A percentile compares a stretch with the other conserved stretches of the same genome.
Evolutionary conservation across 2,113 vertebrate genomes (phyloP).

Genomic region (Petaurus breviceps): DNA sequence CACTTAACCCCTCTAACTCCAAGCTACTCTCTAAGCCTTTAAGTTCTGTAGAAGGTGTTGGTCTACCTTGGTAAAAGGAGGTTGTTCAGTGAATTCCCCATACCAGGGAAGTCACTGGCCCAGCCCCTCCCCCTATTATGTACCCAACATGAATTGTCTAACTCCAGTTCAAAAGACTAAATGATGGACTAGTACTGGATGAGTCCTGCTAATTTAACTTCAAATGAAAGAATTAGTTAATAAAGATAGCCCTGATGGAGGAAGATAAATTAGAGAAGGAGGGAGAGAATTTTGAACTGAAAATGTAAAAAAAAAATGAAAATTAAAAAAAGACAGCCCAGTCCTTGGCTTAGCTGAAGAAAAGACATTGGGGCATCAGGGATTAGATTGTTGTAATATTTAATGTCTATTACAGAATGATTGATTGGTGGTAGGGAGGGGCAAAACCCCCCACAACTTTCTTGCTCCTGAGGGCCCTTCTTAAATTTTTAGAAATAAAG

Average conservation of each 20-base stretch:
- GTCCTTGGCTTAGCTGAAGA: constrained; percentile 48
- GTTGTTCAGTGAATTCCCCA: not conserved
- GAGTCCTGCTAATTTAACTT: not conserved
- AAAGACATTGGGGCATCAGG: constrained; percentile 26
- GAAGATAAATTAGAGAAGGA: not conserved
- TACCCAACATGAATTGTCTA: not conserved
- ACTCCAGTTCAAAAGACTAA: not conserved
- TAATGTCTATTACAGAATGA: constrained; percentile 61
- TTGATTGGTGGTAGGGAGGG: constrained; percentile 21
- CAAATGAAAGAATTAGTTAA: constrained; percentile 21
- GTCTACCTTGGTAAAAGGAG: not conserved
- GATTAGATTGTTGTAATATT: constrained; percentile 58
- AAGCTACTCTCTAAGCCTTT: not conserved
- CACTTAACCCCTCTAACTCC: not conserved
- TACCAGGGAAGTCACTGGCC: not conserved
- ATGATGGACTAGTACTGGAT: not conserved
- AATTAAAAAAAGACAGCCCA: constrained; percentile 53
- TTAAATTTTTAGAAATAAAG: constrained; percentile 6
- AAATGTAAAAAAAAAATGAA: not conserved
- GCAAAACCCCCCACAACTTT: not conserved
- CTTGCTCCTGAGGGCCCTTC: not conserved
- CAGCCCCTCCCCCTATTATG: not conserved
- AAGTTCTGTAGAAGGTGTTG: not conserved
- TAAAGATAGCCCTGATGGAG: constrained; percentile 38
- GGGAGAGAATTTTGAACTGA: not conserved